A percentile compares a stretch with the other conserved stretches of the same genome.
phyloP scores from a whole-genome alignment of 2,888 invertebrate species.

The Cheilosia grossa region DNA sequence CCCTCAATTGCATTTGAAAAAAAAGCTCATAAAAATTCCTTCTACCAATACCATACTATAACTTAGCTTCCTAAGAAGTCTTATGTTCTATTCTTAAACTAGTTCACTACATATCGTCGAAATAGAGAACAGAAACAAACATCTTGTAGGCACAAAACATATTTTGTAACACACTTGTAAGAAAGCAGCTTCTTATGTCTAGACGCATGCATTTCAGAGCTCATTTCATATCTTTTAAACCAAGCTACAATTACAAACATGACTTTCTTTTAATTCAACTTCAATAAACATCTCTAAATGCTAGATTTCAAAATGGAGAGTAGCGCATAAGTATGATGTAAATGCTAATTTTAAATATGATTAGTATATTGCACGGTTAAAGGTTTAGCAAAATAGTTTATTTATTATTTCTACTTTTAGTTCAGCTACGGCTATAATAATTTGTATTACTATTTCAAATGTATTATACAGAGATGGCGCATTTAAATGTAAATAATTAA shows the following conservation, averaged over 20 bases:
- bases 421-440: conserved; percentile 21
- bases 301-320: conserved; percentile 59
- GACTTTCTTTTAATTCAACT: not conserved
- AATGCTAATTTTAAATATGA: conserved; percentile 40
- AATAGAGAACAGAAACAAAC: conserved; percentile 18
- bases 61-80: conserved; percentile 42
- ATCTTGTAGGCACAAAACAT: conserved; percentile 21
- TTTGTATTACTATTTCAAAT: conserved; percentile 23
- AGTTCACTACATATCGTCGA: conserved; percentile 22
- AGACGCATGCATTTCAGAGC: not conserved
- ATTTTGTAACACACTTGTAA: conserved; percentile 12
- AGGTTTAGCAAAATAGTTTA: conserved; percentile 70
- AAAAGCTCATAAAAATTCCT: conserved; percentile 46
- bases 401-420: conserved; percentile 15
- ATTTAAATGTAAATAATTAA: conserved; percentile 41
- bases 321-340: conserved; percentile 30
- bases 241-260: conserved; percentile 16
- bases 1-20: conserved; percentile 18
- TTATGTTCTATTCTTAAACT: conserved; percentile 45
- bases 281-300: conserved; percentile 42
- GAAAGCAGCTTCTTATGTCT: no score
- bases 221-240: not conserved
- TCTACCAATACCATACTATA: conserved; percentile 30
- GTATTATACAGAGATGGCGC: conserved; percentile 42
- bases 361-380: conserved; percentile 62